phyloP scores from a whole-genome alignment of 2,113 vertebrate species.

The Prolemur simus region DNA sequence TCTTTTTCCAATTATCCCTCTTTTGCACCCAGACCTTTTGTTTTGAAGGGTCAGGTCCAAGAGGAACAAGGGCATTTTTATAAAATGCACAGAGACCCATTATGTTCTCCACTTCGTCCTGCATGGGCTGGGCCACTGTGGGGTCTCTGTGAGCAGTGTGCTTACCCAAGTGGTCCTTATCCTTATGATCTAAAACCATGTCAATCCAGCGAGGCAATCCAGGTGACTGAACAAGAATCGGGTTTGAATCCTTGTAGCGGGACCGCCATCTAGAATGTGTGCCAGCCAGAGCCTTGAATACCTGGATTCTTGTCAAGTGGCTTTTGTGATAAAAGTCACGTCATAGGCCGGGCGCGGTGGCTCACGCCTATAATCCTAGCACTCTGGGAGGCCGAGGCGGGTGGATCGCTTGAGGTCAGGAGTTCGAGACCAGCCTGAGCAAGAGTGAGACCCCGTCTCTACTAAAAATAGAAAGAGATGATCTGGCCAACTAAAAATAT shows the following conservation, averaged over 20 bases:
- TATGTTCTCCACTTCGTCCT: background rate
- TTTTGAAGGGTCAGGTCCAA: background rate
- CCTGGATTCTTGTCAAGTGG: too few species aligned
- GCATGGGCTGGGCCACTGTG: accelerated
- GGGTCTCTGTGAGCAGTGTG: background rate
- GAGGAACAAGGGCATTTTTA: background rate
- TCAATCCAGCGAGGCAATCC: background rate
- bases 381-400: too few species aligned
- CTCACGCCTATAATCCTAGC: too few species aligned
- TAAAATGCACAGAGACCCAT: background rate
- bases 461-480: too few species aligned
- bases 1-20: background rate
- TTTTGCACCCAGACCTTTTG: background rate
- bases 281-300: background rate
- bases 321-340: background rate
- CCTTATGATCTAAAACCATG: too few species aligned
- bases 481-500: too few species aligned
- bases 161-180: background rate
- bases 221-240: background rate
- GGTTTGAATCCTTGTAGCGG: background rate
- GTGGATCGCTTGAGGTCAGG: too few species aligned
- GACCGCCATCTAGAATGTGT: background rate
- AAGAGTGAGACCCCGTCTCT: too few species aligned
- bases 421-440: too few species aligned
- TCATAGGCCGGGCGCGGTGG: too few species aligned